Evolutionary conservation across 2,888 invertebrate species (phyloP).

Genomic region (Elmis aenea): DNA sequence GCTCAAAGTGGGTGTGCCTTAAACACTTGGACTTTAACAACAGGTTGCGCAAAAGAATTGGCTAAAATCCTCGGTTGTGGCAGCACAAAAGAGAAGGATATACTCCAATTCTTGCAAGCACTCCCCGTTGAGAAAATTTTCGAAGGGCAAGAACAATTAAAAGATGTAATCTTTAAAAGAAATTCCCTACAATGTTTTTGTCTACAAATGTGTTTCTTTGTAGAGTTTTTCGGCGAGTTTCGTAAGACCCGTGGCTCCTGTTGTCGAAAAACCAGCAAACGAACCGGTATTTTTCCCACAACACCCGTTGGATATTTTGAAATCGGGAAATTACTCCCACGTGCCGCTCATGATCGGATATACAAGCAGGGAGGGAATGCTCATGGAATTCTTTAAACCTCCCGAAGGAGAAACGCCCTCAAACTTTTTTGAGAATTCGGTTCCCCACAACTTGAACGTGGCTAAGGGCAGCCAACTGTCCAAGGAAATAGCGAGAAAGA

Average conservation of each 20-base stretch:
- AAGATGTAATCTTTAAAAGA: constrained; percentile 20
- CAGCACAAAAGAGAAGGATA: constrained; percentile 33
- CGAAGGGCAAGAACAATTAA: constrained; percentile 18
- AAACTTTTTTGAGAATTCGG: constrained; percentile 9
- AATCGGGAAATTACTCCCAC: constrained; percentile 35
- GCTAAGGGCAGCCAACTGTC: constrained; percentile 28
- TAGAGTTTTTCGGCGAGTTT: too few relatives aligned
- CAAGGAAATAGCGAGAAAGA: constrained; percentile 27
- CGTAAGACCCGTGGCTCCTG: constrained; percentile 21
- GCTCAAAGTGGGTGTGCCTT: constrained; percentile 39
- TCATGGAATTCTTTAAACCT: constrained; percentile 23
- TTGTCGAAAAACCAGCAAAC: constrained; percentile 23
- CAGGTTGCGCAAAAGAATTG: constrained; percentile 37
- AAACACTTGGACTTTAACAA: constrained; percentile 31
- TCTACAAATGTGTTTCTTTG: too few relatives aligned
- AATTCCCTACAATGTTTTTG: too few relatives aligned
- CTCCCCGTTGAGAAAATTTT: constrained; percentile 16
- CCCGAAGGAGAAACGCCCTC: background rate
- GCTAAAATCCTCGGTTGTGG: constrained; percentile 5
- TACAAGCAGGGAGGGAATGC: constrained; percentile 36
- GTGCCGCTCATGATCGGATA: constrained; percentile 41
- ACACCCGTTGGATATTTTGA: constrained; percentile 32
- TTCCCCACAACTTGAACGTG: constrained; percentile 29
- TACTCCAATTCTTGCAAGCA: constrained; percentile 39
- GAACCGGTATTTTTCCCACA: constrained; percentile 34